phyloP scores from a whole-genome alignment of 2,888 invertebrate species.

The Heliothis peltigera region DNA sequence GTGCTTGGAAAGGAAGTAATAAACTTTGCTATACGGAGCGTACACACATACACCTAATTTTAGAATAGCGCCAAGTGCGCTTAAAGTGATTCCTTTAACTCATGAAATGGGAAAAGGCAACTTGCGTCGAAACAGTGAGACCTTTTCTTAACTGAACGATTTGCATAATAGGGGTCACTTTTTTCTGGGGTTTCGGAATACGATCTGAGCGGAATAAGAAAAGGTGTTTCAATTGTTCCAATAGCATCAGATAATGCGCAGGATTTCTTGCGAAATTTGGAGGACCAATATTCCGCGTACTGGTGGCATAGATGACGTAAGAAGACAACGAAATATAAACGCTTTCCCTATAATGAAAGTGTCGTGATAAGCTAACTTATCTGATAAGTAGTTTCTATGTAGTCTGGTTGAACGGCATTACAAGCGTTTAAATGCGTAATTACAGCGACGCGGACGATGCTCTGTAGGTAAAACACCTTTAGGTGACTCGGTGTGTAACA shows the following conservation, averaged over 20 bases:
- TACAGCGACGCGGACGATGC: background rate
- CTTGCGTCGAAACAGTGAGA: constrained; percentile 52
- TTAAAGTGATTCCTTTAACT: constrained; percentile 48
- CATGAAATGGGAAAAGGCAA: constrained; percentile 56
- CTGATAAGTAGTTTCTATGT: constrained; percentile 24
- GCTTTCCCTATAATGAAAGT: constrained; percentile 20
- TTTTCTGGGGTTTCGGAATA: constrained; percentile 45
- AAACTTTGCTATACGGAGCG: constrained; percentile 65
- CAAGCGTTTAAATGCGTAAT: constrained; percentile 18
- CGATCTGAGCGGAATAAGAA: constrained; percentile 27
- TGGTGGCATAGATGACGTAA: background rate
- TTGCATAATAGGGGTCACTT: constrained; percentile 54
- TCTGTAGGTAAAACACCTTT: constrained; percentile 3
- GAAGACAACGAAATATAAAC: background rate
- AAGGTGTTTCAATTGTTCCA: constrained; percentile 22
- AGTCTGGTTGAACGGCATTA: constrained; percentile 36
- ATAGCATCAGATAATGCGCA: background rate
- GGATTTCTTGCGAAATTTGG: too few relatives aligned
- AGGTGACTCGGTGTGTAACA: background rate
- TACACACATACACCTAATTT: constrained; percentile 64
- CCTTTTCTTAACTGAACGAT: constrained; percentile 48
- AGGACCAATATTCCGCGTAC: background rate
- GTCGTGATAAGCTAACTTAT: constrained; percentile 20
- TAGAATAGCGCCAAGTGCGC: constrained; percentile 63
- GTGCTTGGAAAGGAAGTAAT: constrained; percentile 67